phyloP scores from a whole-genome alignment of 2,888 invertebrate species.

The Empis stercorea region DNA sequence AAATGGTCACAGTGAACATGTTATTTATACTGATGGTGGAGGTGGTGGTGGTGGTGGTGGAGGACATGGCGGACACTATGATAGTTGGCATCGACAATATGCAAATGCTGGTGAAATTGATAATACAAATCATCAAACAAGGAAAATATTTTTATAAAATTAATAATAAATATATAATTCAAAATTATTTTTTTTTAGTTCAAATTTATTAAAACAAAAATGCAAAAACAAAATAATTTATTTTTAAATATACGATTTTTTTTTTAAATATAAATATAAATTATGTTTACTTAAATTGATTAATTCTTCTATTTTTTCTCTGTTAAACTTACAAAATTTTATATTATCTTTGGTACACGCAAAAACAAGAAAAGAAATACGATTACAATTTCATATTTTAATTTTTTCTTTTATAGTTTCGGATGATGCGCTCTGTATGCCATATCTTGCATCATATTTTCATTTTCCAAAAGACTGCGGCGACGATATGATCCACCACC shows the following conservation, averaged over 20 bases:
- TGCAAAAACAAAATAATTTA: too few relatives aligned
- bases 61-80: slow-evolving; percentile 26
- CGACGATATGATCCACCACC: slow-evolving; percentile 45
- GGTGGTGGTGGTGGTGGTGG: slow-evolving; percentile 17
- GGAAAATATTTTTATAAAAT: not conserved
- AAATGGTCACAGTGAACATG: slow-evolving; percentile 40
- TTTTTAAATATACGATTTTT: too few relatives aligned
- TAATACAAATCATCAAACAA: not conserved
- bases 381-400: not conserved
- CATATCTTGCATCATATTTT: slow-evolving; percentile 49
- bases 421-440: slow-evolving; percentile 45
- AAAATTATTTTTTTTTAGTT: not conserved
- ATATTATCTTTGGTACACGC: too few relatives aligned
- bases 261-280: too few relatives aligned
- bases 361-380: not conserved
- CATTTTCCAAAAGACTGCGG: slow-evolving; percentile 44
- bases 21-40: slow-evolving; percentile 40
- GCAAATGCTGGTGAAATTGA: not conserved
- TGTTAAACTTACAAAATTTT: too few relatives aligned
- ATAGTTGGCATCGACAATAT: slow-evolving; percentile 35
- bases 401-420: not conserved
- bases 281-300: too few relatives aligned
- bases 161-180: not conserved
- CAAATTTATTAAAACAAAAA: too few relatives aligned
- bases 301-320: too few relatives aligned